A percentile compares a stretch with the other conserved stretches of the same genome.
Evolutionary conservation across 2,113 vertebrate species (phyloP).

Genomic region (Paramormyrops kingsleyae): DNA sequence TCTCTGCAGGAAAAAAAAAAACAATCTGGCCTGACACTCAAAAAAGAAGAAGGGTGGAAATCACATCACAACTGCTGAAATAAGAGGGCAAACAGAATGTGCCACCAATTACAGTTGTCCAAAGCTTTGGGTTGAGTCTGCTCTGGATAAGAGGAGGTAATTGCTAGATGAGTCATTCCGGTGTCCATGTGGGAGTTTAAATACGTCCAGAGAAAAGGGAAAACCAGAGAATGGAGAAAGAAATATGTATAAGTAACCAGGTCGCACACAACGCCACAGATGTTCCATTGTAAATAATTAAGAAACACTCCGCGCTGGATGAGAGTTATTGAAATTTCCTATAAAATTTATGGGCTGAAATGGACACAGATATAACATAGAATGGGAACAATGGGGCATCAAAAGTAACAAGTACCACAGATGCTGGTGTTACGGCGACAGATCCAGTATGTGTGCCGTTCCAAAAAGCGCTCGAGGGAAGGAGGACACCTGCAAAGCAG

Average conservation of each 20-base stretch:
- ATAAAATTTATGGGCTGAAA: not conserved
- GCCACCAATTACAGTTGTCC: constrained; percentile 25
- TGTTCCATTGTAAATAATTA: not conserved
- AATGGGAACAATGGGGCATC: not conserved
- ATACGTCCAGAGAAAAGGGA: not conserved
- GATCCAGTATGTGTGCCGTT: not conserved
- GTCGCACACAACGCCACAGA: not conserved
- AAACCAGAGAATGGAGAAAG: constrained; percentile 3
- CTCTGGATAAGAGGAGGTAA: constrained; percentile 20
- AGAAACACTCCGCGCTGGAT: not conserved
- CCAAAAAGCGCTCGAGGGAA: no score
- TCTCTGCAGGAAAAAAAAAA: not conserved
- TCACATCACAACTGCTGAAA: constrained; percentile 10
- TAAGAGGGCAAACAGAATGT: constrained; percentile 29
- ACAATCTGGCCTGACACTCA: not conserved
- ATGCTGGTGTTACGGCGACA: not conserved
- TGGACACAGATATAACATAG: not conserved
- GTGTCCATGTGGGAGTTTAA: not conserved
- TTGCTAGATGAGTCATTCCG: constrained; percentile 21
- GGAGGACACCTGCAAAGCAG: not conserved
- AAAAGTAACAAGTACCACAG: not conserved
- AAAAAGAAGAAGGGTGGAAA: not conserved
- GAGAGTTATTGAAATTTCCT: not conserved
- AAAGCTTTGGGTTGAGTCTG: constrained; percentile 20
- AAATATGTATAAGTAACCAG: not conserved